Base-by-base conservation (phyloP, 2,113 vertebrate genomes). In the Dissostichus mawsoni region DNA sequence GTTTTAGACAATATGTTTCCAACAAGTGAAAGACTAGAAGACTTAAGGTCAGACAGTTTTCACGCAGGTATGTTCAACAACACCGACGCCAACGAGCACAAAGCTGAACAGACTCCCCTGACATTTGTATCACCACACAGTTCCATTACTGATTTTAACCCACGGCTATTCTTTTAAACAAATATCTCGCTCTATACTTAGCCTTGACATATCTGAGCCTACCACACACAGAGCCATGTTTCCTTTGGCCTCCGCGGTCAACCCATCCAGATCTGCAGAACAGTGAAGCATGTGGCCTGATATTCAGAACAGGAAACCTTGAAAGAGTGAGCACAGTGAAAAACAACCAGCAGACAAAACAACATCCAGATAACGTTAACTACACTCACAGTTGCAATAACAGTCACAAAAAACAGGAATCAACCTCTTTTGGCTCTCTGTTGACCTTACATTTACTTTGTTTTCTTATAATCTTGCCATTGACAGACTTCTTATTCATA, bases 191-290 rank as follows among this genome's bases (percentile, higher is more conserved):
- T 72, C 88, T 91, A 88, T 87, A 89, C 82, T 90, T 90, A 90
- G 85, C 61, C 77, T 57, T 74, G 70, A 84, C 85, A 87, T 89
- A 87, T 89, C 82, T 73, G 69, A 67, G 67, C 71, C 88, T 71
- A 68, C 91, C 94, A 89, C 93, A 94, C 93, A 94, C 92, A 63
- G 82, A 91, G 91, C 66, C 63, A 72, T 90, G 84, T 92, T 88
- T 90, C 82, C 87, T 80, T 84, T 87, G 91, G 91, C 85, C 57
- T 11, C 66, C 44, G 11, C 73, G 23, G 33, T 74, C 45, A 23
- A 52, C 36, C 61, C 59, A 64, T 91, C 64, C 80, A 81, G 75
- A 64, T 84, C 80, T 76, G 83, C 77, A 84, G 76, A 77, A 79
- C 74, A 67, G 7, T n/a, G 67, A 50, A 80, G 79, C 59, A 47